A percentile compares a stretch with the other conserved stretches of the same genome.
Conservation (phyloP, 1,140 invertebrate species). For the Musca vetustissima region DNA sequence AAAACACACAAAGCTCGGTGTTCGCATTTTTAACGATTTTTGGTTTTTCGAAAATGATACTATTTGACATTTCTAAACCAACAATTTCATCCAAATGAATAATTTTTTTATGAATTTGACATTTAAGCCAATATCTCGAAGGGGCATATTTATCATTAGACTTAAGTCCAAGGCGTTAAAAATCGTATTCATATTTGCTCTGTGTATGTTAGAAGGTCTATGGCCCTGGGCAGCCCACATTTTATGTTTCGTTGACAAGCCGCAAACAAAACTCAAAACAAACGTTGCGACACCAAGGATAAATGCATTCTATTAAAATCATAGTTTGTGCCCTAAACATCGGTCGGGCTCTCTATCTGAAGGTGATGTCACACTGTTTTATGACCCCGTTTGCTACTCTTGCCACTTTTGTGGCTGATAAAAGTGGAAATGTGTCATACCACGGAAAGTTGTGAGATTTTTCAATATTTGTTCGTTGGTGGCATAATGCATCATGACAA, state of each 20-base stretch:
- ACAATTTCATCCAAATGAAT: no score
- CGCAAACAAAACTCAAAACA: constrained; percentile 11
- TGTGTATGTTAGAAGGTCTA: background rate
- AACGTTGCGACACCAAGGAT: constrained; percentile 10
- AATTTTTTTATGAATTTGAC: no score
- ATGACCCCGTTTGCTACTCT: constrained; percentile 6
- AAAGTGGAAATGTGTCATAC: constrained; percentile 18
- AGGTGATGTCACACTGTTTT: constrained; percentile 21
- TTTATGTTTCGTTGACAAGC: constrained; percentile 19
- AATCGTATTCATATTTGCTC: no score
- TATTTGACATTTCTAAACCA: no score
- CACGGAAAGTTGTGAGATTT: constrained; percentile 21
- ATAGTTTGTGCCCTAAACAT: constrained; percentile 22
- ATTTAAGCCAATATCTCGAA: no score
- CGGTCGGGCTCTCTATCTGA: constrained; percentile 8
- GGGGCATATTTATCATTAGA: no score
- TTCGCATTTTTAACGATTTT: no score
- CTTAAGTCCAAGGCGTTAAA: no score
- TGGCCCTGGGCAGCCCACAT: constrained; percentile 6
- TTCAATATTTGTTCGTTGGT: constrained; percentile 13
- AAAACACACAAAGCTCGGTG: no score
- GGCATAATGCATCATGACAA: no score
- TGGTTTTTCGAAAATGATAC: no score
- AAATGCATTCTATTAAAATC: constrained; percentile 21
- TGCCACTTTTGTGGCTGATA: constrained; percentile 19